Evolutionary conservation across 2,888 invertebrate species (phyloP), one percentile per base, ranked within the genome.

Genomic region (Chrysopilus asiliformis): DNA sequence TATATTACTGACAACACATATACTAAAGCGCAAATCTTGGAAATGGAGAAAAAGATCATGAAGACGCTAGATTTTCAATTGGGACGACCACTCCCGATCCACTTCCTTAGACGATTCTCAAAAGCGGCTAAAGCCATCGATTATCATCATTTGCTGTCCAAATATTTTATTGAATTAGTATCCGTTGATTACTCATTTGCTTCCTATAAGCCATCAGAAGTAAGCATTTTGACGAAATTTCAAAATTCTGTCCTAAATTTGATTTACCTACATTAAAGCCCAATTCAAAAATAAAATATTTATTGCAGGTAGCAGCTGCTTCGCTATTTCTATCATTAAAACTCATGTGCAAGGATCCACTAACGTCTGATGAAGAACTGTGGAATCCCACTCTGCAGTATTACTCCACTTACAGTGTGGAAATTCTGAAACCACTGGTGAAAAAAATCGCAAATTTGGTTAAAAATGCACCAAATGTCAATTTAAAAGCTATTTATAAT

Each of bases 1-100:
- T 89, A 81, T 56, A 82, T 95, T 36, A 85, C 91, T 8, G 93
- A 91, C 62, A 76, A 84, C 54, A 77, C 89, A 0, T 95, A 86
- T 58, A 72, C 72, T 4, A 80, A 77, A 50, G 55, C 66, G 3
- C 84, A 94, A 49, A 76, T 95, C 25, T 66, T 84, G 30, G 68
- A 70, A 43, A 91, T 90, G 76, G 95, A 97, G 65, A 64, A 71
- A 42, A 68, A 76, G 9, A 85, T 95, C 20, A 67, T 91, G 43
- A 71, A 56, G 44, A 71, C 74, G 16, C 68, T 95, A 15, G 74
- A 80, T 38, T 94, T 81, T 58, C 76, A 79, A 47, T 68, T 97
- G 36, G 83, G 89, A 6, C 72, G 83, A 47, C 94, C 97, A 1
- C 68, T 89, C 40, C 82, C 91, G 1, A 69, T 95, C 25, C 85